Percentiles rank a stretch among this genome's conserved stretches.
These are phyloP conservation scores for Aphis gossypii DNA, from an alignment of 1,140 invertebrate species.

Conservation along the genomic window DNA sequence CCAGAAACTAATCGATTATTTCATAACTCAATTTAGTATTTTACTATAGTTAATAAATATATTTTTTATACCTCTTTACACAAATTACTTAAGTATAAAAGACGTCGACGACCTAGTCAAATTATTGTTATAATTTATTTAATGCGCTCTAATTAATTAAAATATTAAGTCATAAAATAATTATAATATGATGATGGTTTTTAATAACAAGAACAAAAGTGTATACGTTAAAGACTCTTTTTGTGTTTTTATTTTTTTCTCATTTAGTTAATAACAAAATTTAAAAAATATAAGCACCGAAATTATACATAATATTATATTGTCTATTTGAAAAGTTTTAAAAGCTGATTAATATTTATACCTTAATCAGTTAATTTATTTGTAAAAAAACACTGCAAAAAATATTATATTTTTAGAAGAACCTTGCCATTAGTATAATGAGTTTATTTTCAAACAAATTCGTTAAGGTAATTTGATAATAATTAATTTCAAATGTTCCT, in stretches of 20 bases:
- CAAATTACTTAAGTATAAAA: slow-evolving; percentile 2
- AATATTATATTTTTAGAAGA: not conserved
- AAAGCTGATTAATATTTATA: slow-evolving; percentile 47
- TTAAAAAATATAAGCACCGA: not conserved
- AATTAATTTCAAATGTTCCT: not conserved
- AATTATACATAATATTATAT: slow-evolving; percentile 15
- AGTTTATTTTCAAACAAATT: slow-evolving; percentile 26
- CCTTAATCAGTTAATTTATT: slow-evolving; percentile 44
- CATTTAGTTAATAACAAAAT: slow-evolving; percentile 27
- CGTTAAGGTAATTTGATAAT: slow-evolving; percentile 13
- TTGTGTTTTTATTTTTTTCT: slow-evolving; percentile 13
- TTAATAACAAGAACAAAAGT: slow-evolving; percentile 21
- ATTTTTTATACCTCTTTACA: not conserved
- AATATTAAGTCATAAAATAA: slow-evolving; percentile 29
- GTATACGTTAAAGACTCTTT: not conserved
- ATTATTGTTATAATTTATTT: slow-evolving; percentile 37
- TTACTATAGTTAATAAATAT: not conserved
- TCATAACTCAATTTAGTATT: not conserved
- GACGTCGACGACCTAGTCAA: not conserved
- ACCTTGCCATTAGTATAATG: slow-evolving; percentile 31
- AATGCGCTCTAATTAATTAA: slow-evolving; percentile 30
- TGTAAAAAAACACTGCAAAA: not conserved
- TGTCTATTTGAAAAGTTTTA: not conserved
- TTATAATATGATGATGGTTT: slow-evolving; percentile 5
- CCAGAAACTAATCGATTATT: not conserved